phyloP scores from a whole-genome alignment of 2,113 vertebrate genomes.

The Trachemys scripta region DNA sequence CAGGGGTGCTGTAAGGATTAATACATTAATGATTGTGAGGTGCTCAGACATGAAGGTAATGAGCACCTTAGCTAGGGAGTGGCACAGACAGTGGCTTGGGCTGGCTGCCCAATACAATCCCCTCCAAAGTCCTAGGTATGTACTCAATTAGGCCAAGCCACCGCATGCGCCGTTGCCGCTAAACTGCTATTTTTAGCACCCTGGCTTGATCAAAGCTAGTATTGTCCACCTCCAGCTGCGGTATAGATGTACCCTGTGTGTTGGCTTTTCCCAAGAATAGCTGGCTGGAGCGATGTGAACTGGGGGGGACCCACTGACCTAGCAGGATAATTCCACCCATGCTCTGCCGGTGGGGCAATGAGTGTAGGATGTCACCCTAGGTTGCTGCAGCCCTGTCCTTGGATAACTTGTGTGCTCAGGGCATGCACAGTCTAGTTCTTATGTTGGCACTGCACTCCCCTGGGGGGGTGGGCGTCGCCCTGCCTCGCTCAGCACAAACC shows the following conservation, averaged over 20 bases:
- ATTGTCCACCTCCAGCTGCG: too few species aligned
- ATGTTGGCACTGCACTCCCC: not conserved
- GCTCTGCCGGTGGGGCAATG: not conserved
- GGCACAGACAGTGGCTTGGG: too few species aligned
- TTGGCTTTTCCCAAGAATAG: not conserved
- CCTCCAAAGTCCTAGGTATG: not conserved
- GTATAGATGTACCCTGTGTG: too few species aligned
- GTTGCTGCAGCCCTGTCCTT: not conserved
- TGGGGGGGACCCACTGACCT: not conserved
- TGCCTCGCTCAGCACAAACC: not conserved
- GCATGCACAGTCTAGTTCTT: too few species aligned
- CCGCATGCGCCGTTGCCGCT: not conserved
- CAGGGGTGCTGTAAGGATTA: not conserved
- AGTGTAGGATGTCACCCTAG: not conserved
- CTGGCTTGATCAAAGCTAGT: not conserved
- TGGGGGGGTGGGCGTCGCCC: not conserved
- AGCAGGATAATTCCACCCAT: not conserved
- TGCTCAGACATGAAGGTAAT: not conserved
- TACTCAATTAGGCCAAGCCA: not conserved
- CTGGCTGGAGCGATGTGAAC: not conserved
- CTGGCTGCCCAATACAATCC: too few species aligned
- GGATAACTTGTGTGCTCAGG: not conserved
- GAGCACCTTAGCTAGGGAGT: not conserved
- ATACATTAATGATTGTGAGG: not conserved
- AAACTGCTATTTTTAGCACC: not conserved